Percentiles rank a stretch among this genome's conserved stretches.
These are phyloP conservation scores for Deilephila porcellus DNA, from an alignment of 2,888 invertebrate species.

Conservation along the genomic window DNA sequence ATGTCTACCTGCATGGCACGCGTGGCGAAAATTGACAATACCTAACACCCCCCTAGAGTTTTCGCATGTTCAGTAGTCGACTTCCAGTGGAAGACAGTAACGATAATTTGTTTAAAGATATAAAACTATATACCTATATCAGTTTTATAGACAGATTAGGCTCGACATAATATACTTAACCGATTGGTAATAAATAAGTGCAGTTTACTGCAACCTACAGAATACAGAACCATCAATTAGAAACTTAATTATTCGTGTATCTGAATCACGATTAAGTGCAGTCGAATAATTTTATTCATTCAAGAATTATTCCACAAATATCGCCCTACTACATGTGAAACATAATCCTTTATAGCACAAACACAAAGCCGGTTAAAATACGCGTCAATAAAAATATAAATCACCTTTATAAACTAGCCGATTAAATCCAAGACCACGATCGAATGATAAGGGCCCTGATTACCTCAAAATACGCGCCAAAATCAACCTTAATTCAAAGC, in stretches of 20 bases:
- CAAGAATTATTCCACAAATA: not conserved
- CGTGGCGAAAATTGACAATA: too few relatives aligned
- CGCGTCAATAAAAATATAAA: conserved; percentile 51
- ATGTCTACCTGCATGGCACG: too few relatives aligned
- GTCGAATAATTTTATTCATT: conserved; percentile 6
- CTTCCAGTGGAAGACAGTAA: too few relatives aligned
- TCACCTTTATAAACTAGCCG: conserved; percentile 54
- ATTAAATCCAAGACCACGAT: conserved; percentile 46
- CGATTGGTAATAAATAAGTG: too few relatives aligned
- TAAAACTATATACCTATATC: too few relatives aligned
- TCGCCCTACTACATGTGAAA: not conserved
- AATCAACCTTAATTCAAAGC: not conserved
- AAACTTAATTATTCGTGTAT: not conserved
- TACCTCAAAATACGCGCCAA: not conserved
- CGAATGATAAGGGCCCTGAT: conserved; percentile 39
- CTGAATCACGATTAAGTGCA: not conserved
- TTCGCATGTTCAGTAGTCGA: too few relatives aligned
- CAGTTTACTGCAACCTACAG: not conserved
- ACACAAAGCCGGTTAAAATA: conserved; percentile 31
- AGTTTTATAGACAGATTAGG: too few relatives aligned
- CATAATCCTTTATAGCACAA: conserved; percentile 13
- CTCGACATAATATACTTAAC: too few relatives aligned
- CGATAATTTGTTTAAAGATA: too few relatives aligned
- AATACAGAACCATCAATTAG: not conserved
- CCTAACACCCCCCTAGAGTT: too few relatives aligned